Percentiles rank a stretch among this genome's conserved stretches.
These are phyloP conservation scores for Lepidurus packardi DNA, from an alignment of 1,140 invertebrate genomes.

Conservation along the genomic window DNA sequence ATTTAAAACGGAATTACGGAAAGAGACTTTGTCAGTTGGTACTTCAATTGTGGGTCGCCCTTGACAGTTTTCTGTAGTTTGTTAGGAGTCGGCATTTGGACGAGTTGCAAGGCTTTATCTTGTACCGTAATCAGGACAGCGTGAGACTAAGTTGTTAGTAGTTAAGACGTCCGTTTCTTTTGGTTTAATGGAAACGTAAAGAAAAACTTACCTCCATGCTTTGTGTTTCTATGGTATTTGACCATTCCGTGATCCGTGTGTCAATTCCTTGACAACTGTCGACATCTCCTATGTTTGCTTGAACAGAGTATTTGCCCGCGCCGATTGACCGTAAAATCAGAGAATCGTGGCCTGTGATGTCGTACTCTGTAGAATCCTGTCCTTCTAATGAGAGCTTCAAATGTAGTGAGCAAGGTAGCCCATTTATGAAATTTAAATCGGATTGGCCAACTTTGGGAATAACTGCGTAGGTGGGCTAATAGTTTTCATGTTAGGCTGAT, in stretches of 20 bases:
- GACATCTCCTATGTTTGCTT: not conserved
- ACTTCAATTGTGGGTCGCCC: slow-evolving; percentile 46
- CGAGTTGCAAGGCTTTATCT: not conserved
- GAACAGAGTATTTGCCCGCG: not conserved
- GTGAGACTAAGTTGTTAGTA: slow-evolving; percentile 9
- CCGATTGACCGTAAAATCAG: not conserved
- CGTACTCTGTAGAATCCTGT: not conserved
- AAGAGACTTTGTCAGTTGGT: slow-evolving; percentile 28
- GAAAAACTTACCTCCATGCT: not conserved
- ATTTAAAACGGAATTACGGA: not conserved
- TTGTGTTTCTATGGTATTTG: not conserved
- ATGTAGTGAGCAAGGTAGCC: slow-evolving; percentile 23
- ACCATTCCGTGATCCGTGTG: not conserved
- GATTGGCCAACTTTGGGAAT: slow-evolving; percentile 53
- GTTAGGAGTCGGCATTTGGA: slow-evolving; percentile 26
- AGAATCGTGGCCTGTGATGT: not conserved
- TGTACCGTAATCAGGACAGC: slow-evolving; percentile 26
- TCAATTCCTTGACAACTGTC: not conserved
- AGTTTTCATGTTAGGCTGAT: not conserved
- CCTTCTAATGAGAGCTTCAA: not conserved
- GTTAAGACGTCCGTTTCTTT: not conserved
- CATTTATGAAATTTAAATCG: slow-evolving; percentile 67
- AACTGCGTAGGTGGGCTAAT: slow-evolving; percentile 57
- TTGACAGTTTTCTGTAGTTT: slow-evolving; percentile 44
- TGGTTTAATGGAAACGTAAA: not conserved